phyloP scores from a whole-genome alignment of 2,888 invertebrate genomes.

The Eretmocerus hayati region DNA sequence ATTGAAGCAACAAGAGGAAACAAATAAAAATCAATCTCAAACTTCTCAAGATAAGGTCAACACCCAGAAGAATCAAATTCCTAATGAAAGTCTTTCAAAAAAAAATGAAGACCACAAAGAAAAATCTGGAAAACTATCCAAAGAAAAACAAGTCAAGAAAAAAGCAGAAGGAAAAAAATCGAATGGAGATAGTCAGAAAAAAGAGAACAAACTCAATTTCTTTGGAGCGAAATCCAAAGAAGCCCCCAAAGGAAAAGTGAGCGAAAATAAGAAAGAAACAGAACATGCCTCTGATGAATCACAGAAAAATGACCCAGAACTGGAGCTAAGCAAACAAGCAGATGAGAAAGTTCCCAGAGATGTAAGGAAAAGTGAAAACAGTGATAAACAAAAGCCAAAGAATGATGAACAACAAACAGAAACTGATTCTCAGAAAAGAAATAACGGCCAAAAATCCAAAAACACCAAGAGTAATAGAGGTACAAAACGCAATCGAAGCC shows the following conservation, averaged over 20 bases:
- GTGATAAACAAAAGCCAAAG: conserved; percentile 1
- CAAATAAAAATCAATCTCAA: too few species aligned
- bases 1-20: conserved; percentile 6
- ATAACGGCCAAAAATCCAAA: conserved; percentile 13
- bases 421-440: conserved; percentile 8
- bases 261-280: too few species aligned
- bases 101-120: background rate
- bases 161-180: conserved; percentile 6
- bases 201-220: background rate
- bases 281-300: too few species aligned
- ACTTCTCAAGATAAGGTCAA: too few species aligned
- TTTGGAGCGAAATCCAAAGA: too few species aligned
- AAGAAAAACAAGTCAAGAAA: conserved; percentile 5
- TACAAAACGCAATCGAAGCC: conserved; percentile 33
- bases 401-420: conserved; percentile 7
- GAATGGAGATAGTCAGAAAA: conserved; percentile 3
- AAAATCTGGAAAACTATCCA: background rate
- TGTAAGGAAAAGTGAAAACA: background rate
- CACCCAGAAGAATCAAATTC: conserved; percentile 6
- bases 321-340: too few species aligned
- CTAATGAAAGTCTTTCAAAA: background rate
- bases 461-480: conserved; percentile 22
- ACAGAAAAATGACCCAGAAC: too few species aligned
- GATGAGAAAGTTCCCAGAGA: too few species aligned
- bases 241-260: too few species aligned